Conservation (phyloP, 2,113 vertebrate species). For the Steatornis caripensis region DNA sequence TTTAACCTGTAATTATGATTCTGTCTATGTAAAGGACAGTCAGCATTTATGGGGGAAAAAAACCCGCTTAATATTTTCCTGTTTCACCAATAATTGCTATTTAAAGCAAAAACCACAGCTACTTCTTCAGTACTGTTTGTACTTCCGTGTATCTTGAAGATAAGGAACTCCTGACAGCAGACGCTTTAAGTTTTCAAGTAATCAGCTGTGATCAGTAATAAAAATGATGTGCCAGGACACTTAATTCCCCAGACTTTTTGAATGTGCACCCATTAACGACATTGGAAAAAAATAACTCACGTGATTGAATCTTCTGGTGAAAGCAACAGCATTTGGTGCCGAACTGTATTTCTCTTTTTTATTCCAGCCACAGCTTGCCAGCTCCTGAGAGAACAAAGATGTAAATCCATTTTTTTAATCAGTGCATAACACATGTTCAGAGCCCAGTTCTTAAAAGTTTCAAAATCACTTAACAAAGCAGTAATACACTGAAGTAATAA, state of each 20-base stretch:
- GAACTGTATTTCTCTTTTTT: constrained; percentile 98
- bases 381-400: constrained; percentile 78
- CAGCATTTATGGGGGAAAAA: neutral
- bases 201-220: neutral
- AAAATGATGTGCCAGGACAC: neutral
- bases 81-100: neutral
- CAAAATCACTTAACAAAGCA: neutral
- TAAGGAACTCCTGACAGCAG: neutral
- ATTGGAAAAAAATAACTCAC: constrained; percentile 71
- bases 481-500: neutral
- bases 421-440: neutral
- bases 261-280: neutral
- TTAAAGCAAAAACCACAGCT: neutral
- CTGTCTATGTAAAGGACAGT: neutral
- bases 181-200: neutral
- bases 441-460: neutral
- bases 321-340: constrained; percentile 96
- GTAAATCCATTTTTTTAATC: neutral
- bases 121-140: neutral
- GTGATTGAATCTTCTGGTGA: constrained; percentile 98
- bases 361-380: constrained; percentile 99
- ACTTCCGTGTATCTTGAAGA: neutral
- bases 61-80: neutral
- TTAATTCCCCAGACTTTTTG: neutral
- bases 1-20: neutral